A percentile compares a stretch with the other conserved stretches of the same genome.
Conservation (phyloP, 2,797 vertebrate species). For the Iguana delicatissima region DNA sequence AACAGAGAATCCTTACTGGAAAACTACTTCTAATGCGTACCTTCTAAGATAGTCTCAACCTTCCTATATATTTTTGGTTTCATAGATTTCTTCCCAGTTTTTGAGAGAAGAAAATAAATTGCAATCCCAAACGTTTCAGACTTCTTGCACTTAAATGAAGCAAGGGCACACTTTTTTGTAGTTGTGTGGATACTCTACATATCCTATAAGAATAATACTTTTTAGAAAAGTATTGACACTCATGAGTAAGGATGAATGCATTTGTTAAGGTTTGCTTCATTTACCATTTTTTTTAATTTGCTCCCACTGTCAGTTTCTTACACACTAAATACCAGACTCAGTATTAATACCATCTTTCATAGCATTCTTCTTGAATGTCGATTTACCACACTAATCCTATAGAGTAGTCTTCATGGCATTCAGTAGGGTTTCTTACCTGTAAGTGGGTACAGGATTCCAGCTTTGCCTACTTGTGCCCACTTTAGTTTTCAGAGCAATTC, state of each 20-base stretch:
- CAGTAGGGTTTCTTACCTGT: neutral
- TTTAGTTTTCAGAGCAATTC: constrained; percentile 24
- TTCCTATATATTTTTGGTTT: constrained; percentile 12
- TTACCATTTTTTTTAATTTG: constrained; percentile 21
- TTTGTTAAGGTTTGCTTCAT: neutral
- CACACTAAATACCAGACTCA: constrained; percentile 17
- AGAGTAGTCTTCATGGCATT: neutral
- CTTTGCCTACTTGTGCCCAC: constrained; percentile 11
- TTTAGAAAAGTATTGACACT: constrained; percentile 22
- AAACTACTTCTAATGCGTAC: constrained; percentile 34
- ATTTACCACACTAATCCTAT: neutral
- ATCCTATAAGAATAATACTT: neutral
- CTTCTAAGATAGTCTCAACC: constrained; percentile 51
- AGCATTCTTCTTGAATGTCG: constrained; percentile 27
- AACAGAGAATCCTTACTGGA: neutral
- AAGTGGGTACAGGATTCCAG: neutral
- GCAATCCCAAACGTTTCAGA: constrained; percentile 28
- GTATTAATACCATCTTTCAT: neutral
- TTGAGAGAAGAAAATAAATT: constrained; percentile 29
- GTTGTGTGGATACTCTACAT: constrained; percentile 37
- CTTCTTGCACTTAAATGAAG: constrained; percentile 35
- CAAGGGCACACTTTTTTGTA: constrained; percentile 24
- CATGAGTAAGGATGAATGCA: constrained; percentile 15
- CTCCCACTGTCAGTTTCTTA: constrained; percentile 4
- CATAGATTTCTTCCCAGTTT: constrained; percentile 19